These are phyloP conservation scores for Caradrina clavipalpis DNA, from an alignment of 2,888 invertebrate genomes.

Conservation along the genomic window DNA sequence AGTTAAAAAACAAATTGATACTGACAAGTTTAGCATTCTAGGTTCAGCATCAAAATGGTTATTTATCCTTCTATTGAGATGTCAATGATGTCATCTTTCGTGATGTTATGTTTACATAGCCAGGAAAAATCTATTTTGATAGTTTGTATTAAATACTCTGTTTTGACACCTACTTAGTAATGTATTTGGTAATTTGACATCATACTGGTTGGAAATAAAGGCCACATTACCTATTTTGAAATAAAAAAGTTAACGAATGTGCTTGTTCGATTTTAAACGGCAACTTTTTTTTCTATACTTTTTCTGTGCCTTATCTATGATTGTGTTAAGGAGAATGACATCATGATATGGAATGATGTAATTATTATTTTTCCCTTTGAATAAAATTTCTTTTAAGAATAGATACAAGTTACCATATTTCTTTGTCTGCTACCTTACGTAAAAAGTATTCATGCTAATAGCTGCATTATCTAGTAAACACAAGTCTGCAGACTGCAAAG, in stretches of 20 bases:
- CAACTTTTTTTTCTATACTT: neutral
- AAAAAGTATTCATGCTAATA: slow-evolving; percentile 32
- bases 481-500: slow-evolving; percentile 47
- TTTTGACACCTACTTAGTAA: slow-evolving; percentile 51
- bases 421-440: slow-evolving; percentile 4
- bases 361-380: neutral
- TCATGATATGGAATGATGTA: neutral
- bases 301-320: neutral
- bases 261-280: slow-evolving; percentile 15
- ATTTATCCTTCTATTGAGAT: slow-evolving; percentile 71
- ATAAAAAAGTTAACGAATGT: neutral
- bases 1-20: slow-evolving; percentile 57
- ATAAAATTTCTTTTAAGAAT: slow-evolving; percentile 7
- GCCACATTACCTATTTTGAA: neutral
- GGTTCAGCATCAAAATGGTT: slow-evolving; percentile 61
- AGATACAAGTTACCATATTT: neutral
- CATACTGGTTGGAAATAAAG: slow-evolving; percentile 21
- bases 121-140: slow-evolving; percentile 65
- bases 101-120: slow-evolving; percentile 67
- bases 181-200: slow-evolving; percentile 46
- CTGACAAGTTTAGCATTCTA: slow-evolving; percentile 59
- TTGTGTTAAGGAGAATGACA: slow-evolving; percentile 5
- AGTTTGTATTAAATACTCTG: slow-evolving; percentile 51
- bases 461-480: slow-evolving; percentile 52
- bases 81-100: slow-evolving; percentile 76